Percentiles rank a stretch among this genome's conserved stretches.
Conservation (phyloP, 2,113 vertebrate species). For the Calyptomena viridis region DNA sequence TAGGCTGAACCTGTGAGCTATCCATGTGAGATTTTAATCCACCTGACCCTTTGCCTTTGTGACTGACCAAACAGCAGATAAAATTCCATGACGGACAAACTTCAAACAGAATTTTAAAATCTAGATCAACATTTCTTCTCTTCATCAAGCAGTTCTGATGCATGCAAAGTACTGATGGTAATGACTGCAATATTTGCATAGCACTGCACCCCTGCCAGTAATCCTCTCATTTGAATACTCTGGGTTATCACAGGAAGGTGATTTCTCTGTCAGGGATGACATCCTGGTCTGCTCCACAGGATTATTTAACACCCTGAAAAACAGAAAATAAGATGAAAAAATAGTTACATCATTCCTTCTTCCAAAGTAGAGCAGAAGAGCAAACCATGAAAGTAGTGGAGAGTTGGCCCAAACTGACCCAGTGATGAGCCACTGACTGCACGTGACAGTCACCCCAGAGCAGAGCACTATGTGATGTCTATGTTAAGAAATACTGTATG, state of each 20-base stretch:
- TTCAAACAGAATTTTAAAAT: neutral
- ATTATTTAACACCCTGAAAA: neutral
- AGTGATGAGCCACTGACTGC: neutral
- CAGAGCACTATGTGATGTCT: neutral
- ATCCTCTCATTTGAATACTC: neutral
- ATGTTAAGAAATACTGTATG: neutral
- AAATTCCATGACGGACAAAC: neutral
- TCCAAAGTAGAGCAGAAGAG: neutral
- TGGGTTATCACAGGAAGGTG: neutral
- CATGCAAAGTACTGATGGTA: neutral
- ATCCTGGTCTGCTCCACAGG: neutral
- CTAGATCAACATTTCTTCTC: neutral
- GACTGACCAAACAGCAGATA: neutral
- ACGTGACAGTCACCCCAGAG: neutral
- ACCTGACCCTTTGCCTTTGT: neutral
- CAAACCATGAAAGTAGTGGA: neutral
- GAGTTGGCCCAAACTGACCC: neutral
- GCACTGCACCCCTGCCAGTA: neutral
- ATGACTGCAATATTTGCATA: neutral
- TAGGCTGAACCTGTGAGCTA: neutral
- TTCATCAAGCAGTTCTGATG: neutral
- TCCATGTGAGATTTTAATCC: neutral
- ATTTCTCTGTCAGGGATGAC: neutral
- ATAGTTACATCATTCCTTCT: neutral
- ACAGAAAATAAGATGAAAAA: neutral